A percentile compares a stretch with the other conserved stretches of the same genome.
These are phyloP conservation scores for Stichopus horrens DNA, from an alignment of 53 echinoderm and acorn worm species.

Conservation along the genomic window DNA sequence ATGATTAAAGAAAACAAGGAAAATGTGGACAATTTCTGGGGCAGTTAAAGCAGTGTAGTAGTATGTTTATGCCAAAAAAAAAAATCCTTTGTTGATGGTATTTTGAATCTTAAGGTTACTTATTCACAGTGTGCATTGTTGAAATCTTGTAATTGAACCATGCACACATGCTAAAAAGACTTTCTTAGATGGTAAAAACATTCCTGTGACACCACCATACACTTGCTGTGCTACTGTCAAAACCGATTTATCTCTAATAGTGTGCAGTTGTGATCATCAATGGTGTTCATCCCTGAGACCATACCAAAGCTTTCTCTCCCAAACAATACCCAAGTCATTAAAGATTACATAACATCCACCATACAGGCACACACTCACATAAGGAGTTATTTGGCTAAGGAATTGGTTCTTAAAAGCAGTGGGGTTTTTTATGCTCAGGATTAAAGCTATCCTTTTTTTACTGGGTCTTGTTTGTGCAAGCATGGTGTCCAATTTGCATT, in stretches of 20 bases:
- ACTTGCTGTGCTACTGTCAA: not conserved
- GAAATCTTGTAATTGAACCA: no score
- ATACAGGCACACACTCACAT: slow-evolving; percentile 36
- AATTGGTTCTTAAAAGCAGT: slow-evolving; percentile 18
- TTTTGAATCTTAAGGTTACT: no score
- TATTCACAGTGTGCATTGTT: no score
- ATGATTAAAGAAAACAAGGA: not conserved
- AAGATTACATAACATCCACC: slow-evolving; percentile 39
- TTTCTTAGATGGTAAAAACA: no score
- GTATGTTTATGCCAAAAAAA: not conserved
- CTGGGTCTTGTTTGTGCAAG: slow-evolving; percentile 17
- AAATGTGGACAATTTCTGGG: not conserved
- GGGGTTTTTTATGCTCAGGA: slow-evolving; percentile 7
- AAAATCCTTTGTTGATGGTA: no score
- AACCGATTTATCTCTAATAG: slow-evolving; percentile 33
- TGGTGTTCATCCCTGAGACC: not conserved
- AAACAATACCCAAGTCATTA: slow-evolving; percentile 36
- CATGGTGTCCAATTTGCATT: slow-evolving; percentile 29
- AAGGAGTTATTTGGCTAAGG: slow-evolving; percentile 38
- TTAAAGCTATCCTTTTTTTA: slow-evolving; percentile 35
- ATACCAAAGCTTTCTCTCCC: not conserved
- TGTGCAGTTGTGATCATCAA: slow-evolving; percentile 12
- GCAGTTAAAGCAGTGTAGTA: not conserved
- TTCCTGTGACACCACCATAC: no score
- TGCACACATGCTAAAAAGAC: no score